Conservation (phyloP, 1,140 invertebrate genomes). For the Scaptomyza graminum region DNA sequence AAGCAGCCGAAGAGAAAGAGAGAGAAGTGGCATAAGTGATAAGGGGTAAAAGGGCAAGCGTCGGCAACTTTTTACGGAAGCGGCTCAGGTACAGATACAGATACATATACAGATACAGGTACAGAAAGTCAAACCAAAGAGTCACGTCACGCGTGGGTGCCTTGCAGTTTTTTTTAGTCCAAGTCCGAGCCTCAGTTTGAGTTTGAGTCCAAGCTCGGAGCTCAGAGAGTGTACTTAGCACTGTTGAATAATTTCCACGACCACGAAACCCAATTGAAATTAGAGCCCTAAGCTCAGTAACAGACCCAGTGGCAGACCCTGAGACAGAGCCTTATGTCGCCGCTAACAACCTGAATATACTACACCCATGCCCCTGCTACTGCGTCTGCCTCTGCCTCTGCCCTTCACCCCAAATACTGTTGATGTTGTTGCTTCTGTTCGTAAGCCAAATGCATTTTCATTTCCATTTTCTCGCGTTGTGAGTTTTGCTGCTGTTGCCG, state of each 20-base stretch:
- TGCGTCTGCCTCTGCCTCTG: background rate
- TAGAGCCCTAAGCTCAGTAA: slow-evolving; percentile 70
- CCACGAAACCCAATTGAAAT: slow-evolving; percentile 81
- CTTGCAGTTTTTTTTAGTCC: slow-evolving; percentile 36
- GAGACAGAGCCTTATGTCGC: slow-evolving; percentile 66
- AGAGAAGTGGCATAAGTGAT: slow-evolving; percentile 13
- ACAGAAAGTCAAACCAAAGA: slow-evolving; percentile 79
- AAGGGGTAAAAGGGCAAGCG: slow-evolving; percentile 35
- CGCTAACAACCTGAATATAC: slow-evolving; percentile 59
- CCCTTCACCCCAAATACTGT: background rate
- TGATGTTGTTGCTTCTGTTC: slow-evolving; percentile 19
- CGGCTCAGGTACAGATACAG: slow-evolving; percentile 61
- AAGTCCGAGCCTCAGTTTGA: slow-evolving; percentile 13
- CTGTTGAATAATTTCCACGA: slow-evolving; percentile 81
- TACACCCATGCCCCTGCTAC: slow-evolving; percentile 7
- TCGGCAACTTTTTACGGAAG: slow-evolving; percentile 78
- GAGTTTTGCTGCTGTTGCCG: slow-evolving; percentile 13
- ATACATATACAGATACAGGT: slow-evolving; percentile 18
- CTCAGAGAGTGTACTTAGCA: slow-evolving; percentile 65
- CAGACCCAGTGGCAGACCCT: slow-evolving; percentile 31
- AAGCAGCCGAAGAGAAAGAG: slow-evolving; percentile 53
- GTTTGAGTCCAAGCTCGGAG: slow-evolving; percentile 15
- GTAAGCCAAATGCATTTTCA: slow-evolving; percentile 78
- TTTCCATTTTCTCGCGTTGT: slow-evolving; percentile 60
- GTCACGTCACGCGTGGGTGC: slow-evolving; percentile 81